Percentiles rank a stretch among this genome's conserved stretches.
These are phyloP conservation scores for Lepidochitona cinerea DNA, from an alignment of 2,888 invertebrate genomes.

Conservation along the genomic window DNA sequence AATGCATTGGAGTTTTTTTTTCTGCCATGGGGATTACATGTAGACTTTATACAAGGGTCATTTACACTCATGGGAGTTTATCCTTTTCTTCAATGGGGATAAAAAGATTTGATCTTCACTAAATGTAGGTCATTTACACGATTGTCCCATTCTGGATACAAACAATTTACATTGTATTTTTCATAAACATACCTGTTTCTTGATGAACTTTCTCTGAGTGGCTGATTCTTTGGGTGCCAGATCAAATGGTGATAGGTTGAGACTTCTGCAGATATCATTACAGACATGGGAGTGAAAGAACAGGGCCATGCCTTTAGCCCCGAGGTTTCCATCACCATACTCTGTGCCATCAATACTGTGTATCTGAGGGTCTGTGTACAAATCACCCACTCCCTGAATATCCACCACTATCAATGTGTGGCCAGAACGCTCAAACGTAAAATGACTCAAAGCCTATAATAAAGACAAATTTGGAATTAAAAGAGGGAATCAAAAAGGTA, in stretches of 20 bases:
- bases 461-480: background rate
- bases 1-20: too few species aligned
- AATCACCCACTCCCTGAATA: slow-evolving; percentile 76
- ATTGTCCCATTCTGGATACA: too few species aligned
- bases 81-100: too few species aligned
- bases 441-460: slow-evolving; percentile 75
- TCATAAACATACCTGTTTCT: slow-evolving; percentile 8
- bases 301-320: slow-evolving; percentile 75
- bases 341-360: slow-evolving; percentile 73
- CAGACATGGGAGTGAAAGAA: slow-evolving; percentile 76
- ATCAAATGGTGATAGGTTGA: slow-evolving; percentile 74
- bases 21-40: too few species aligned
- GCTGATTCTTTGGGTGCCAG: slow-evolving; percentile 69
- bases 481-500: too few species aligned
- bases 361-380: slow-evolving; percentile 76
- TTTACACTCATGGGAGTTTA: too few species aligned
- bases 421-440: slow-evolving; percentile 76
- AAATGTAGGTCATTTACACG: too few species aligned
- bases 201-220: slow-evolving; percentile 23
- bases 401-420: slow-evolving; percentile 76
- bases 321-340: slow-evolving; percentile 76
- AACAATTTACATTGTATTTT: too few species aligned
- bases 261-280: slow-evolving; percentile 74
- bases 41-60: too few species aligned
- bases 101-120: too few species aligned